phyloP scores from a whole-genome alignment of 2,797 vertebrate species.

The Eutrigla gurnardus region DNA sequence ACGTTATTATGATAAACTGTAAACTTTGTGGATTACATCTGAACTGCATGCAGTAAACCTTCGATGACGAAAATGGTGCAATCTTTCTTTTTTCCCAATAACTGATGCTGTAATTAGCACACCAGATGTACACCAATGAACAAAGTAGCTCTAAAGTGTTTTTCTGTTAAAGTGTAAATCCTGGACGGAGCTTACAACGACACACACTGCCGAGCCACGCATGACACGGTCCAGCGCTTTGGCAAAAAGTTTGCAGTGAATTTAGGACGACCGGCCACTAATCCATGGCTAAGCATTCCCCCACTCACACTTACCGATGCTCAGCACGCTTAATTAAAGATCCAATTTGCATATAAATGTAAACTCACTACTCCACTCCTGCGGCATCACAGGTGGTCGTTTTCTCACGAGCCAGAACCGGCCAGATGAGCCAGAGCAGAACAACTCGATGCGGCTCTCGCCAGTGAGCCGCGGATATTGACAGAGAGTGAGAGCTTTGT shows the following conservation, averaged over 20 bases:
- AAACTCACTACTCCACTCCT: conserved; percentile 51
- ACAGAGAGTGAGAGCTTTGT: conserved; percentile 40
- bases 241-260: conserved; percentile 48
- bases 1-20: conserved; percentile 37
- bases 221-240: conserved; percentile 34
- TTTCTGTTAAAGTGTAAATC: conserved; percentile 33
- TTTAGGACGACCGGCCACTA: conserved; percentile 36
- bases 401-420: conserved; percentile 49
- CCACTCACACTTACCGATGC: conserved; percentile 38
- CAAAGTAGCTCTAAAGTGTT: conserved; percentile 6
- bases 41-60: conserved; percentile 1
- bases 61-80: neutral
- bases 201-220: conserved; percentile 21
- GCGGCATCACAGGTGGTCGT: conserved; percentile 58
- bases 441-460: conserved; percentile 2
- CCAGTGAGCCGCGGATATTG: conserved; percentile 18
- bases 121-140: conserved; percentile 17
- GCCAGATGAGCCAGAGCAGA: conserved; percentile 5
- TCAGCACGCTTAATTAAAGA: conserved; percentile 68
- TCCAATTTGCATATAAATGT: conserved; percentile 76
- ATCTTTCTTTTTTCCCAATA: conserved; percentile 14
- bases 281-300: conserved; percentile 57
- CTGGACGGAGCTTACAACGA: conserved; percentile 32
- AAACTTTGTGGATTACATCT: conserved; percentile 19
- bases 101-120: conserved; percentile 35